A percentile compares a stretch with the other conserved stretches of the same genome.
These are phyloP conservation scores for Phalera bucephala DNA, from an alignment of 2,888 invertebrate genomes.

Conservation along the genomic window DNA sequence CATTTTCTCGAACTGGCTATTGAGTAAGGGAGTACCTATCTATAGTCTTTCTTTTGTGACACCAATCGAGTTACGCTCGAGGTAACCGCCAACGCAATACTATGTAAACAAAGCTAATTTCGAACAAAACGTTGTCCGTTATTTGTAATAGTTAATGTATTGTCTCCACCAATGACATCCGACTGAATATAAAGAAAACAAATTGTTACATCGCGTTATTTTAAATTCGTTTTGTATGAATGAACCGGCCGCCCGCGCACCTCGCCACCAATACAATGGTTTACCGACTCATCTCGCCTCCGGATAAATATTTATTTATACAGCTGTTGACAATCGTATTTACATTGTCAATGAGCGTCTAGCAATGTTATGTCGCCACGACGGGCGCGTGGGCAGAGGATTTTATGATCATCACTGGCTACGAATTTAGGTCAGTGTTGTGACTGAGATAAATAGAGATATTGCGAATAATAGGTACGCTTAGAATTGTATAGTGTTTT, in stretches of 20 bases:
- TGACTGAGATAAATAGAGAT: slow-evolving; percentile 42
- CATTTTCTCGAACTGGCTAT: too few relatives aligned
- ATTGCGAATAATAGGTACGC: slow-evolving; percentile 25
- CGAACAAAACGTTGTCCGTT: slow-evolving; percentile 5
- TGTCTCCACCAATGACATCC: slow-evolving; percentile 25
- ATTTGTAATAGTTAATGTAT: slow-evolving; percentile 23
- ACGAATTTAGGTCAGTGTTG: slow-evolving; percentile 66
- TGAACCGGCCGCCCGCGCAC: slow-evolving; percentile 54
- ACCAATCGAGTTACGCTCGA: too few relatives aligned
- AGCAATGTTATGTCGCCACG: slow-evolving; percentile 55
- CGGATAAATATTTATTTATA: slow-evolving; percentile 80
- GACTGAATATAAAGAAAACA: slow-evolving; percentile 27
- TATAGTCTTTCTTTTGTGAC: too few relatives aligned
- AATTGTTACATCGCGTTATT: slow-evolving; percentile 49
- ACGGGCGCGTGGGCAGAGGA: slow-evolving; percentile 60
- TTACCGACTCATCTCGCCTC: slow-evolving; percentile 67
- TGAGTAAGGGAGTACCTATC: too few relatives aligned
- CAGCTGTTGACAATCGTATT: slow-evolving; percentile 77
- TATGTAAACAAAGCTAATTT: neutral
- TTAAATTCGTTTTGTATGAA: slow-evolving; percentile 49
- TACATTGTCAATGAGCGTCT: slow-evolving; percentile 70
- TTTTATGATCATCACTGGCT: slow-evolving; percentile 66
- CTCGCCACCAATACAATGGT: slow-evolving; percentile 52
- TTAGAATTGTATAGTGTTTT: slow-evolving; percentile 9
- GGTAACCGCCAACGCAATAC: too few relatives aligned